These are phyloP conservation scores for Gallinago media DNA, from an alignment of 2,113 vertebrate genomes.

Conservation along the genomic window DNA sequence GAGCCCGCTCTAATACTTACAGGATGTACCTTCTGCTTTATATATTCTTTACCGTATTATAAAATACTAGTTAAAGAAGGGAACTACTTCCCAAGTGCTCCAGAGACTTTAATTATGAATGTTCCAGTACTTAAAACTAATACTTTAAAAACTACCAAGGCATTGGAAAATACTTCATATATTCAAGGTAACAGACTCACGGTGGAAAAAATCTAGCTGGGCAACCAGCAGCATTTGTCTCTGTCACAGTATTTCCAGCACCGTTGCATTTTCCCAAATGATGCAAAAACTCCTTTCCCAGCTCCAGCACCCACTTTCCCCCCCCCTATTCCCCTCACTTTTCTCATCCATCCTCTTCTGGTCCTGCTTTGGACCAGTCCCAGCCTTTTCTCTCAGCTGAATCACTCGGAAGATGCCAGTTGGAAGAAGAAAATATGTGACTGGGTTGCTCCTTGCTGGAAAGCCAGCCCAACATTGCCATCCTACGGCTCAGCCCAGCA, in stretches of 20 bases:
- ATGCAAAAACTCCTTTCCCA: conserved; percentile 16
- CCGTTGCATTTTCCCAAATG: conserved; percentile 1
- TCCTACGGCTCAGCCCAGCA: not conserved
- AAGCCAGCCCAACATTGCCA: conserved; percentile 43
- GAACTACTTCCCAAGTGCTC: not conserved
- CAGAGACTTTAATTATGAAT: conserved; percentile 4
- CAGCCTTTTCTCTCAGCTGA: not conserved
- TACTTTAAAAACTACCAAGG: conserved; percentile 14
- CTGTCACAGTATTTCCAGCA: conserved; percentile 58
- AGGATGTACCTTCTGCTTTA: not conserved
- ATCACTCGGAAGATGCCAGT: not conserved
- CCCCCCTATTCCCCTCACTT: too few relatives aligned
- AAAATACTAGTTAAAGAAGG: not conserved
- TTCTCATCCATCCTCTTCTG: not conserved
- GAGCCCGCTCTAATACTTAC: not conserved
- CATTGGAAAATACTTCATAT: conserved; percentile 45
- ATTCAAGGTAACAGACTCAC: conserved; percentile 45
- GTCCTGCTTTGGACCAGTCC: not conserved
- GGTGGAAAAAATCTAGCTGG: conserved; percentile 64
- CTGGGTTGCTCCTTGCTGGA: rapidly evolving
- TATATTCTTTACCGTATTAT: not conserved
- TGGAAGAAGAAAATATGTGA: not conserved
- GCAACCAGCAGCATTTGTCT: conserved; percentile 33
- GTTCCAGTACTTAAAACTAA: conserved; percentile 4
- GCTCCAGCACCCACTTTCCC: not conserved